Base-by-base conservation (phyloP, 2,888 invertebrate genomes). In the Noctua janthe region DNA sequence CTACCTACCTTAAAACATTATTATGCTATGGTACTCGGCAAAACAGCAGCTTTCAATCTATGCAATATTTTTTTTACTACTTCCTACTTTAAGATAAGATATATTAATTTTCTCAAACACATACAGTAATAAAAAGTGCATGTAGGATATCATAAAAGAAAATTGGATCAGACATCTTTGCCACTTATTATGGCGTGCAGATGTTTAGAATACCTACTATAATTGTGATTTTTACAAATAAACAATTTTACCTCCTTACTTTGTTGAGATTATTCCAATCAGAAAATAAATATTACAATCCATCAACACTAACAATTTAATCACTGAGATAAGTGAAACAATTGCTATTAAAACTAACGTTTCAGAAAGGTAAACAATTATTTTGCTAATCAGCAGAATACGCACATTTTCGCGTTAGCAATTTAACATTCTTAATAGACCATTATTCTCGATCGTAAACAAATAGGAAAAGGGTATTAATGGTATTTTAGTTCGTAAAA, bases 401-500 rank as follows among this genome's bases (percentile, higher is more conserved):
- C 85, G 80, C 80, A 82, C 83, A 84, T 90, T 90, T 89, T 90
- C 88, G 89, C 90, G 88, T 91, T 92, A 93, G 92, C 91, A 92
- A 94, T 93, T 93, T 92, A 93, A 93, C 92, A 91, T 92, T 89
- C 90, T 89, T 93, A 93, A 94, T 93, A 93, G 93, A 90, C 91
- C 90, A 91, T 90, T 90, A 91, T 91, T 84, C 85, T 73, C 89
- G 91, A 86, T 92, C 94, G 91, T 94, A 94, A 94, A 94, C 94
- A 94, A 94, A 94, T 94, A 94, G 94, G 93, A 93, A 94, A 93
- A 90, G 89, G 88, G 90, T 93, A 93, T 93, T 93, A 91, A 92
- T 91, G 90, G 90, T 87, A 87, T 94, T 94, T 93, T 88, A 94
- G 92, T 94, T 93, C 92, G 93, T 89, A 89, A 89, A 90, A 87